Evolutionary conservation across 2,113 vertebrate genomes (phyloP), one percentile per base, ranked within the genome.

Genomic region (Speoplatyrhinus poulsoni): DNA sequence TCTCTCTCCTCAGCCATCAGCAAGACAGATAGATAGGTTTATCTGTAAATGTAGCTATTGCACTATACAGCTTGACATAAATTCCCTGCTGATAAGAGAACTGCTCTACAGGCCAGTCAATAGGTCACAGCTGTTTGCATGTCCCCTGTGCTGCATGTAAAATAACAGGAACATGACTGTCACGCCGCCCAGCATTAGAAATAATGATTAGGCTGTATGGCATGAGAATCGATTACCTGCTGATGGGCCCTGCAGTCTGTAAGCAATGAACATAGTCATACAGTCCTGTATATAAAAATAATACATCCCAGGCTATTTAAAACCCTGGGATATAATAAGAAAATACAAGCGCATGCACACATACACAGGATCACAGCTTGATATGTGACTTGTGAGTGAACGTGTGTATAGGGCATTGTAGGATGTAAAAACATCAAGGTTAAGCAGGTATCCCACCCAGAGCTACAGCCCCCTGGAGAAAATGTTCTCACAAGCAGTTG

Each of bases 61-160:
- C 72, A 50, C 80, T 72, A 75, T 84, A 86, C 66, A 61, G 70
- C 64, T 83, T 78, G 82, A 86, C 85, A 88, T 86, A 74, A 85
- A 89, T 82, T 88, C 75, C 61, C 60, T 3, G 75, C 83, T 87
- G 87, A 91, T 89, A 88, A 89, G 77, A 71, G 77, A 46, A 79
- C 63, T 69, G 67, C 74, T 86, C 86, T 82, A 68, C 72, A 63
- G 76, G 62, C 46, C 75, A 67, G 80, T 66, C 48, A 61, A 82
- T 75, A 69, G 67, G 80, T 83, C 17, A 56, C 16, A 56, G 62
- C 66, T 67, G 69, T 66, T 32, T 59, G 46, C 70, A 65, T 53
- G 59, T 65, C 67, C 64, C 58, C 46, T n/a, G 50, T 36, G 53
- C 50, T 64, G 63, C 62, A 69, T 72, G 53, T 52, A 62, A 64